A percentile compares a stretch with the other conserved stretches of the same genome.
Evolutionary conservation across 1,140 invertebrate genomes (phyloP).

Genomic region (Temnothorax curvispinosus): DNA sequence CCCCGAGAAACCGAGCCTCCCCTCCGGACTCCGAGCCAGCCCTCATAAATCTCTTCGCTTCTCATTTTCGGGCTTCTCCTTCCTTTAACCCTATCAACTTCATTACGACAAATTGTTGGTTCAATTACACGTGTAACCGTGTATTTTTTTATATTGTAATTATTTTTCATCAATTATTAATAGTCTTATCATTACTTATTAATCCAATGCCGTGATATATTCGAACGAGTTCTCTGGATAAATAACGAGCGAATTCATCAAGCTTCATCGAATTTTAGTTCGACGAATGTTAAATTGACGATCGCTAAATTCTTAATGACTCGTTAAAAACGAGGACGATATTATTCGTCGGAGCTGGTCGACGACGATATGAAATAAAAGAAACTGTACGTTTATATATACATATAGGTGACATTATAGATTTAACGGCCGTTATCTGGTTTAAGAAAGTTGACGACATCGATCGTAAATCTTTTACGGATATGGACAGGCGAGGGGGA

Average conservation of each 20-base stretch:
- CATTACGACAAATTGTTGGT: conserved; percentile 10
- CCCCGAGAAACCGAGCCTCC: conserved; percentile 31
- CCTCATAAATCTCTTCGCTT: conserved; percentile 44
- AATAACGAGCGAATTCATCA: conserved; percentile 2
- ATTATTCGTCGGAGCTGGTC: conserved; percentile 1
- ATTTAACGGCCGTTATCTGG: conserved; percentile 29
- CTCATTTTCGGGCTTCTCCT: background rate
- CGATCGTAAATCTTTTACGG: conserved; percentile 52
- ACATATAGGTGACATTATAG: conserved; percentile 5
- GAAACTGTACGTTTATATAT: conserved; percentile 21
- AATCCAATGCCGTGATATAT: background rate
- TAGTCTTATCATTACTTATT: background rate
- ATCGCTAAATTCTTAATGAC: conserved; percentile 21
- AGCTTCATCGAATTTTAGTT: background rate
- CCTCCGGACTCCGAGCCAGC: background rate
- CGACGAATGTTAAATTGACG: conserved; percentile 43
- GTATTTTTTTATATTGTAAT: background rate
- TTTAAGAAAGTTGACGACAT: conserved; percentile 46
- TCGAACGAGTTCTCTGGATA: background rate
- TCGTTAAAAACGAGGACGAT: conserved; percentile 36
- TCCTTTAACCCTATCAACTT: background rate
- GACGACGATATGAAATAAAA: conserved; percentile 34
- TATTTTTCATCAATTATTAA: background rate
- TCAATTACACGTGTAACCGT: background rate
- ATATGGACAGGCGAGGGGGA: background rate